Conservation (phyloP, 2,888 invertebrate genomes). For the Chaitophorus viminalis region DNA sequence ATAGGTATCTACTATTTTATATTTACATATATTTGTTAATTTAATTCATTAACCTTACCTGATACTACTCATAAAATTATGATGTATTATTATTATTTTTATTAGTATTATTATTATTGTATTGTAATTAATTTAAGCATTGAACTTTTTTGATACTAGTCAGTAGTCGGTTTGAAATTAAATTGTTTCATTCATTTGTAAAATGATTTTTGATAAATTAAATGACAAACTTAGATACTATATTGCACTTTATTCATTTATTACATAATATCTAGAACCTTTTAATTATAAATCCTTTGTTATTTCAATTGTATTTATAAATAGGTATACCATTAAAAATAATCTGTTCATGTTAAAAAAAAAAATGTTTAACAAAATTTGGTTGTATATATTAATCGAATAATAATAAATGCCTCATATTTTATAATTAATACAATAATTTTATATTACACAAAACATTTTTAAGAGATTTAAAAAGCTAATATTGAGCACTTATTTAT, state of each 20-base stretch:
- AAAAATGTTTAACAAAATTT: no score
- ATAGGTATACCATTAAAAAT: no score
- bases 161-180: neutral
- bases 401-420: no score
- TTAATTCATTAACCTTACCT: slow-evolving; percentile 8
- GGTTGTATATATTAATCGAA: no score
- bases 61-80: neutral
- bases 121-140: slow-evolving; percentile 13
- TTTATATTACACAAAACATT: no score
- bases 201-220: slow-evolving; percentile 36
- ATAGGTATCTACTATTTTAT: no score
- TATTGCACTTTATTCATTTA: neutral
- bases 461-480: no score
- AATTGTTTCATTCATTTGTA: neutral
- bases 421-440: no score
- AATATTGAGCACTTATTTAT: no score
- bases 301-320: neutral
- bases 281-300: neutral
- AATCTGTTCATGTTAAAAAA: no score
- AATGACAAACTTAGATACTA: neutral
- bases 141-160: slow-evolving; percentile 25
- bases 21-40: no score
- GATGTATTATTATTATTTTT: neutral
- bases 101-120: neutral
- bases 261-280: neutral